Conservation (phyloP, 2,888 invertebrate genomes). For the Hirudinaria manillensis region DNA sequence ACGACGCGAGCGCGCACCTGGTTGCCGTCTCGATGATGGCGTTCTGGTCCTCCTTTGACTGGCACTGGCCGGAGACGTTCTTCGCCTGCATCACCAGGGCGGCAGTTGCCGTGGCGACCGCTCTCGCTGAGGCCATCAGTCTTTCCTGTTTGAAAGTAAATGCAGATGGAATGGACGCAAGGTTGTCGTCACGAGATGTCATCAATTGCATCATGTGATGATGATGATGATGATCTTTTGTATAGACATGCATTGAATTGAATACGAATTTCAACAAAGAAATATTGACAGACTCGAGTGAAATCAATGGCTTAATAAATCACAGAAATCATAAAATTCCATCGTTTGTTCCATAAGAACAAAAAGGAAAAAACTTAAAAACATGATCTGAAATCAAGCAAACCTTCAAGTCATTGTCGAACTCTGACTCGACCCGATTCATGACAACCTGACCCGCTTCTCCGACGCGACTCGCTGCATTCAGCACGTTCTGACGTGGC, state of each 20-base stretch:
- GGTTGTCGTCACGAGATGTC: neutral
- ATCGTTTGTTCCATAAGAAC: too few relatives aligned
- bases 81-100: constrained; percentile 91
- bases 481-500: constrained; percentile 84
- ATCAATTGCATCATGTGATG: neutral
- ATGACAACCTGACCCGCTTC: constrained; percentile 90
- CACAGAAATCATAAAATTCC: too few relatives aligned
- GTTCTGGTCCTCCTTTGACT: constrained; percentile 72
- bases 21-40: constrained; percentile 89
- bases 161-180: neutral
- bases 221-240: too few relatives aligned
- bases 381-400: too few relatives aligned
- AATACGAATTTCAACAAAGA: too few relatives aligned
- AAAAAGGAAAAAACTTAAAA: neutral
- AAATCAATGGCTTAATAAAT: too few relatives aligned
- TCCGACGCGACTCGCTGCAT: constrained; percentile 85
- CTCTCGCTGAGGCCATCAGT: constrained; percentile 85
- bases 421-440: constrained; percentile 67
- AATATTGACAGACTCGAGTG: too few relatives aligned
- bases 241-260: too few relatives aligned
- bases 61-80: constrained; percentile 80
- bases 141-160: constrained; percentile 62
- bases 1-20: constrained; percentile 91
- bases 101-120: constrained; percentile 94
- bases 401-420: constrained; percentile 43